Percentiles rank a stretch among this genome's conserved stretches.
phyloP scores from a whole-genome alignment of 2,113 vertebrate genomes.

The Ovis aries region DNA sequence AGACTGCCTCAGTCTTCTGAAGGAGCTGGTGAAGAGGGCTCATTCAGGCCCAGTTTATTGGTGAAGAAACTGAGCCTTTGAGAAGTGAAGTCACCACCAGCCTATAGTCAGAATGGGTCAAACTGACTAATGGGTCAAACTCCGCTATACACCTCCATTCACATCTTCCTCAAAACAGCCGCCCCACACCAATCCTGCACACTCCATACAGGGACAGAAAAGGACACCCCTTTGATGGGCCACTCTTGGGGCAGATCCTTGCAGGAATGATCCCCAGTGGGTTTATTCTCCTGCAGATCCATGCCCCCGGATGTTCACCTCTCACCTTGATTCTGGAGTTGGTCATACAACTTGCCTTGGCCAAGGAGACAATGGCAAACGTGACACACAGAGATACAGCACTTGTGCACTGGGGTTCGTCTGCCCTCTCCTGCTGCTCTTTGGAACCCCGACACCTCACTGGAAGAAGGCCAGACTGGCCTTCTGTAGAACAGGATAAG shows the following conservation, averaged over 20 bases:
- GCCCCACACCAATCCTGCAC: too few species aligned
- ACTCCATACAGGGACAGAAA: accelerated
- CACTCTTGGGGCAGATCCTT: neutral
- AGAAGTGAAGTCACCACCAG: neutral
- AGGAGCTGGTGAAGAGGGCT: neutral
- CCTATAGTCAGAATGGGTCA: neutral
- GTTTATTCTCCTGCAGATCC: neutral
- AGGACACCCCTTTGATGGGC: accelerated
- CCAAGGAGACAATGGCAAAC: neutral
- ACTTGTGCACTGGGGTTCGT: neutral
- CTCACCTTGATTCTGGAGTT: neutral
- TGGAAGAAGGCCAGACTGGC: neutral
- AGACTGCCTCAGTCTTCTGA: neutral
- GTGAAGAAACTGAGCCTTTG: neutral
- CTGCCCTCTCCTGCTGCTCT: neutral
- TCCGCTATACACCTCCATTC: neutral
- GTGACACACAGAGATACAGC: neutral
- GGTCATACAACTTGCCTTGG: neutral
- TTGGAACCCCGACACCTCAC: neutral
- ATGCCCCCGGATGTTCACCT: neutral
- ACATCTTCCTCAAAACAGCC: neutral
- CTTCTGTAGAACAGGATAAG: neutral
- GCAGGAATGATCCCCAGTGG: neutral
- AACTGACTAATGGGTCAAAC: neutral
- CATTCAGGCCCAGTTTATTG: neutral